Evolutionary conservation across 2,888 invertebrate species (phyloP).

Genomic region (Steromphala cineraria): DNA sequence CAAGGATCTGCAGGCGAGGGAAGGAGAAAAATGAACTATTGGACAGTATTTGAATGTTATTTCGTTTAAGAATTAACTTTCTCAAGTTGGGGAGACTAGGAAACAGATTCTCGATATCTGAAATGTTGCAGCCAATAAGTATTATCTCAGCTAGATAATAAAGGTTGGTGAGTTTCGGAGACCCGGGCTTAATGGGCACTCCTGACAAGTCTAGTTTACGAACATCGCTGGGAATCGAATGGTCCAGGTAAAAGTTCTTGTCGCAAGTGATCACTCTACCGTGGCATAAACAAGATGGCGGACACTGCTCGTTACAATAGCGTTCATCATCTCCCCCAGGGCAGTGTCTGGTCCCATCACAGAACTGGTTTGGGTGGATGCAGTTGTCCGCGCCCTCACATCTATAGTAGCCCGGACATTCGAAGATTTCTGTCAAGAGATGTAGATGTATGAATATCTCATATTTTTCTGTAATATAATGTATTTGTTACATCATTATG

Average conservation of each 20-base stretch:
- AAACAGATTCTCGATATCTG: not conserved
- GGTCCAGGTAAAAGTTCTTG: not conserved
- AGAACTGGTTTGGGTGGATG: not conserved
- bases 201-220: not conserved
- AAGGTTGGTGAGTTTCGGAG: not conserved
- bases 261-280: not conserved
- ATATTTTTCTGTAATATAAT: not conserved
- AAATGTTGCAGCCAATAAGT: not conserved
- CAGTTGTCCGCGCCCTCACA: not conserved
- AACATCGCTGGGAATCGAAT: not conserved
- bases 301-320: not conserved
- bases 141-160: not conserved
- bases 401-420: not conserved
- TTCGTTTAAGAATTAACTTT: not conserved
- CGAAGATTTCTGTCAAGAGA: not conserved
- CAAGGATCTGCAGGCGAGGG: not conserved
- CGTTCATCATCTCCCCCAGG: not conserved
- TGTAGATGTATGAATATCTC: too few relatives aligned
- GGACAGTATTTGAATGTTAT: not conserved
- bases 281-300: not conserved
- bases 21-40: not conserved
- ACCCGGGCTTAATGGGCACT: not conserved
- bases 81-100: not conserved
- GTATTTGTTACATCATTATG: too few relatives aligned
- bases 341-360: not conserved